phyloP scores from a whole-genome alignment of 2,888 invertebrate species.

The Chesias legatella region DNA sequence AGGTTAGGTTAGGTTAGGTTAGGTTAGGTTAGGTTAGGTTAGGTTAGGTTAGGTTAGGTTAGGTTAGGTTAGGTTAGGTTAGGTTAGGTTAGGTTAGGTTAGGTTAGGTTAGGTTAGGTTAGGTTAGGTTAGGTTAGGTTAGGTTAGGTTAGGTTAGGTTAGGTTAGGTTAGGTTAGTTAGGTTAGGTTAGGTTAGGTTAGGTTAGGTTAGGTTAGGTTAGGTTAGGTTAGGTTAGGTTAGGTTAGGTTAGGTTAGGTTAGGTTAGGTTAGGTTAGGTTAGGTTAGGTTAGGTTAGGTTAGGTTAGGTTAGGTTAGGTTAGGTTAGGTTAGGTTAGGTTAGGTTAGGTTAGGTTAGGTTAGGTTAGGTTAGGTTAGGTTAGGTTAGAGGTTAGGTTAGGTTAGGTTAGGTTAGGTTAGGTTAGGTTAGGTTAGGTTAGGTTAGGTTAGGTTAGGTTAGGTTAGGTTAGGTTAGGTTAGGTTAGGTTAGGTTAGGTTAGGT shows the following conservation, averaged over 20 bases:
- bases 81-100: constrained; percentile 25
- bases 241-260: constrained; percentile 21
- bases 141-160: constrained; percentile 21
- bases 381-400: constrained; percentile 11
- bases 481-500: constrained; percentile 19
- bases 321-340: constrained; percentile 25
- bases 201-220: constrained; percentile 16
- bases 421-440: constrained; percentile 16
- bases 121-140: constrained; percentile 21
- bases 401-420: constrained; percentile 13
- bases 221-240: constrained; percentile 19
- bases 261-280: constrained; percentile 23
- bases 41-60: constrained; percentile 22
- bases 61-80: constrained; percentile 25
- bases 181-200: constrained; percentile 11
- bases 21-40: constrained; percentile 17
- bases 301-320: constrained; percentile 25
- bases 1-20: constrained; percentile 14
- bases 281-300: constrained; percentile 26
- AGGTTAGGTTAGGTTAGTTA: constrained; percentile 19
- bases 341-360: constrained; percentile 20
- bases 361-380: constrained; percentile 16
- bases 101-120: constrained; percentile 22
- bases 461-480: constrained; percentile 13
- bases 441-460: constrained; percentile 9